These are phyloP conservation scores for Eustalomyia histrio DNA, from an alignment of 2,888 invertebrate species.

Conservation along the genomic window DNA sequence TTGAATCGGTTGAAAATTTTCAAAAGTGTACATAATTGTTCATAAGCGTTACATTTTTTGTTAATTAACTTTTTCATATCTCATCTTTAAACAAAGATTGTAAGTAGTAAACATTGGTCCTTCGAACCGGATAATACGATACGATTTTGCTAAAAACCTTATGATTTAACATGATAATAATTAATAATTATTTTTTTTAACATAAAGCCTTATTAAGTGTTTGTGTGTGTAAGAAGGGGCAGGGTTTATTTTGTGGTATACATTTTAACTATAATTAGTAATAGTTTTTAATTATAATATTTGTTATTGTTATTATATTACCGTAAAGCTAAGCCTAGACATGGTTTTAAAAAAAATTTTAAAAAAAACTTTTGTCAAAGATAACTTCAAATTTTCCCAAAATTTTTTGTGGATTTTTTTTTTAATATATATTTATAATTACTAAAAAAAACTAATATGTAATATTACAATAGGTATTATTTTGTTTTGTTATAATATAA, in stretches of 20 bases:
- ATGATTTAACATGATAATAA: too few species aligned
- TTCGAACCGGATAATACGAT: not conserved
- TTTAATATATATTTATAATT: constrained; percentile 41
- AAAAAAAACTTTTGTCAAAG: constrained; percentile 42
- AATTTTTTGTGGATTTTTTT: constrained; percentile 16
- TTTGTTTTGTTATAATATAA: constrained; percentile 41
- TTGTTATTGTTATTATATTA: constrained; percentile 8
- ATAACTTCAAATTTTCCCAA: constrained; percentile 38
- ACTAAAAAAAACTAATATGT: constrained; percentile 43
- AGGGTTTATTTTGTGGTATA: not conserved
- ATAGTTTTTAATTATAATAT: constrained; percentile 3
- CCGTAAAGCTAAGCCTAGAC: constrained; percentile 57
- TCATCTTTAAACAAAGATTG: too few species aligned
- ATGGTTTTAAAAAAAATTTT: constrained; percentile 52
- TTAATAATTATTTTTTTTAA: too few species aligned
- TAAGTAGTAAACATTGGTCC: not conserved
- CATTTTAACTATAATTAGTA: not conserved
- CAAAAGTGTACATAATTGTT: too few species aligned
- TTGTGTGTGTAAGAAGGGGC: constrained; percentile 2
- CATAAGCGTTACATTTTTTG: too few species aligned
- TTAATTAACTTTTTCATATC: too few species aligned
- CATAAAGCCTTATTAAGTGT: too few species aligned
- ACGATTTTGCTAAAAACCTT: too few species aligned
- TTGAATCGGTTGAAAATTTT: too few species aligned
- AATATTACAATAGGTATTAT: constrained; percentile 39